These are phyloP conservation scores for Benthosema pterotum DNA, from an alignment of 2,797 vertebrate species.

Conservation along the genomic window DNA sequence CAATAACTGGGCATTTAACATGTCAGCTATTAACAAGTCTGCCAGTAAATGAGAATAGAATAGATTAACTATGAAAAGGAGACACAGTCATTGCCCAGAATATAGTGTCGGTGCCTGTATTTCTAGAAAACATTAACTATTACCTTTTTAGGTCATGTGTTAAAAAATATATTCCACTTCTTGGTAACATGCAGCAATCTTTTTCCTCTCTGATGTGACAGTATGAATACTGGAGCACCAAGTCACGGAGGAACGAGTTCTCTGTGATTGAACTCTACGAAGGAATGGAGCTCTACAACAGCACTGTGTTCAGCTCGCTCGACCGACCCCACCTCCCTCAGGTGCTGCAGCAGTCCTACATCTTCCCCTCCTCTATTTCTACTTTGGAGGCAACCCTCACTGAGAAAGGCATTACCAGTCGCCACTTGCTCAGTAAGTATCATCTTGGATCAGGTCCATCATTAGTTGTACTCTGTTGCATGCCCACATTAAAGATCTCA, in stretches of 20 bases:
- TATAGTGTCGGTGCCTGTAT: not conserved
- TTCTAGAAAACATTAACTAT: too few relatives aligned
- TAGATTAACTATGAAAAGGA: not conserved
- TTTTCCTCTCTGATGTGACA: conserved; percentile 52
- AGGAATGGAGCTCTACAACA: conserved; percentile 96
- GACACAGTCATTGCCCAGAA: not conserved
- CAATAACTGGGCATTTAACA: not conserved
- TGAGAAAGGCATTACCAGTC: conserved; percentile 97
- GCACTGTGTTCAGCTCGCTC: conserved; percentile 96
- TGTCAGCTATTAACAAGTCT: too few relatives aligned
- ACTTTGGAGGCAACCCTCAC: conserved; percentile 96
- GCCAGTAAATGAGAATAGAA: not conserved
- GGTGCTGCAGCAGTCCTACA: conserved; percentile 96
- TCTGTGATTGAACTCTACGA: conserved; percentile 95
- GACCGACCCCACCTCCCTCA: conserved; percentile 92
- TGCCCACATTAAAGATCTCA: too few relatives aligned
- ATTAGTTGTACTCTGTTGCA: too few relatives aligned
- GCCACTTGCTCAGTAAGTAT: conserved; percentile 91
- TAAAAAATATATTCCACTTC: too few relatives aligned
- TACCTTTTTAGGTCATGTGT: too few relatives aligned
- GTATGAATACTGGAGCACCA: conserved; percentile 98
- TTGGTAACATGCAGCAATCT: not conserved
- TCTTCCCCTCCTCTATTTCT: conserved; percentile 94
- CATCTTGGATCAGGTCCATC: not conserved
- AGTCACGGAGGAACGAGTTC: conserved; percentile 94